phyloP scores from a whole-genome alignment of 2,797 vertebrate species.

The Gymnopithys bicolor region DNA sequence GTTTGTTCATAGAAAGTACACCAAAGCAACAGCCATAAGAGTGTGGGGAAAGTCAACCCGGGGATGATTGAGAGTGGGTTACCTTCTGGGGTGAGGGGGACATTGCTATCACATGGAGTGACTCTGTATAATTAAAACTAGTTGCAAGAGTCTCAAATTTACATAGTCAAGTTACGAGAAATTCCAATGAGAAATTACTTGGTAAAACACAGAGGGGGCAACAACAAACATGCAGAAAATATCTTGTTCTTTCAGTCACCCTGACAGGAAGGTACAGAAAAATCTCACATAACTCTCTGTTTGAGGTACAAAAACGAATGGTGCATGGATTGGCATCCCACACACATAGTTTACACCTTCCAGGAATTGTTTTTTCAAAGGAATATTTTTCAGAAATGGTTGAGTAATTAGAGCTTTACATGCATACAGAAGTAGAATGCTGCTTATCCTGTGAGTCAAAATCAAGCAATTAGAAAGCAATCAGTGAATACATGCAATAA shows the following conservation, averaged over 20 bases:
- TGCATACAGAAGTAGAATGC: neutral
- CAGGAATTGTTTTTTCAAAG: neutral
- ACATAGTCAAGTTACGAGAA: neutral
- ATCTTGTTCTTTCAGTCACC: neutral
- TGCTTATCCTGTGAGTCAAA: neutral
- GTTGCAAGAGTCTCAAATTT: neutral
- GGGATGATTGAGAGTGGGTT: neutral
- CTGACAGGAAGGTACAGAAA: neutral
- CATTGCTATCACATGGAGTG: neutral
- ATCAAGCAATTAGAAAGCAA: neutral
- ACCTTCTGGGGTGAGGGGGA: neutral
- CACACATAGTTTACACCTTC: neutral
- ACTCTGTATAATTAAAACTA: neutral
- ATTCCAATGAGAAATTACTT: neutral
- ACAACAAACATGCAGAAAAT: neutral
- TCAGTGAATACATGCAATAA: neutral
- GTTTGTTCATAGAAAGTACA: neutral
- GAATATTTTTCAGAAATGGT: neutral
- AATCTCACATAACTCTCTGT: neutral
- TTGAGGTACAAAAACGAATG: neutral
- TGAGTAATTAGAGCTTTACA: neutral
- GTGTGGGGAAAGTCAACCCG: neutral
- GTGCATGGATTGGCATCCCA: neutral
- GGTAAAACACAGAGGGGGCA: neutral
- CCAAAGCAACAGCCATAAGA: neutral